A percentile compares a stretch with the other conserved stretches of the same genome.
These are phyloP conservation scores for Bos indicus DNA, from an alignment of 2,113 vertebrate genomes.

Conservation along the genomic window DNA sequence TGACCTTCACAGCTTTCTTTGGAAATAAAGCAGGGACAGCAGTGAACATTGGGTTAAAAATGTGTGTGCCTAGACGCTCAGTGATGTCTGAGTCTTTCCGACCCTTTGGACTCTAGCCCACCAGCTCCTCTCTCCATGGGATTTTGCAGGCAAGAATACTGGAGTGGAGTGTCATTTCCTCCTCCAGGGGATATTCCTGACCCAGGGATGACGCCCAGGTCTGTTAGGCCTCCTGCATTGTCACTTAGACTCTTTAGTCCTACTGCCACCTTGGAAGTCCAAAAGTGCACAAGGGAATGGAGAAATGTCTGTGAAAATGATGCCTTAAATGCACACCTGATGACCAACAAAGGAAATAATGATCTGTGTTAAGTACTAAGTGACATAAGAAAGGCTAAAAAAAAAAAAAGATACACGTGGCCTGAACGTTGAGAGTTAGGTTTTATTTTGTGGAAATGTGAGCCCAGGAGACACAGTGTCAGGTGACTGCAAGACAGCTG, in stretches of 20 bases:
- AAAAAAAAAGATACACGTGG: not conserved
- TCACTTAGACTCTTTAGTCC: too few relatives aligned
- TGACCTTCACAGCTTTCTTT: not conserved
- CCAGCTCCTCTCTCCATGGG: not conserved
- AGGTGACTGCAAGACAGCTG: not conserved
- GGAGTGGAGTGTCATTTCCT: not conserved
- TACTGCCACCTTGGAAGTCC: too few relatives aligned
- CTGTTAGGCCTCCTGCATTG: too few relatives aligned
- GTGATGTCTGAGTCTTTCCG: not conserved
- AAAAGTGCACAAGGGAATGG: not conserved
- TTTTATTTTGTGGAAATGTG: not conserved
- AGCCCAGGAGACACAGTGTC: not conserved
- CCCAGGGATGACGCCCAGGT: too few relatives aligned
- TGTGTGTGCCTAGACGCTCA: not conserved
- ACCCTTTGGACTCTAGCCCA: not conserved
- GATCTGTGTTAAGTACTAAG: not conserved
- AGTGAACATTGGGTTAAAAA: not conserved
- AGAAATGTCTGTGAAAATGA: not conserved
- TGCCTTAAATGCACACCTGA: not conserved
- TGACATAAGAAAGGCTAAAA: not conserved
- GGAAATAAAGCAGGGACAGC: not conserved
- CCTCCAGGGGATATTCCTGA: too few relatives aligned
- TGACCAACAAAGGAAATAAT: not conserved
- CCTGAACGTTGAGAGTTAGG: not conserved
- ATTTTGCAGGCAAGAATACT: not conserved